These are phyloP conservation scores for Lates japonicus DNA, from an alignment of 2,797 vertebrate species.

Conservation along the genomic window DNA sequence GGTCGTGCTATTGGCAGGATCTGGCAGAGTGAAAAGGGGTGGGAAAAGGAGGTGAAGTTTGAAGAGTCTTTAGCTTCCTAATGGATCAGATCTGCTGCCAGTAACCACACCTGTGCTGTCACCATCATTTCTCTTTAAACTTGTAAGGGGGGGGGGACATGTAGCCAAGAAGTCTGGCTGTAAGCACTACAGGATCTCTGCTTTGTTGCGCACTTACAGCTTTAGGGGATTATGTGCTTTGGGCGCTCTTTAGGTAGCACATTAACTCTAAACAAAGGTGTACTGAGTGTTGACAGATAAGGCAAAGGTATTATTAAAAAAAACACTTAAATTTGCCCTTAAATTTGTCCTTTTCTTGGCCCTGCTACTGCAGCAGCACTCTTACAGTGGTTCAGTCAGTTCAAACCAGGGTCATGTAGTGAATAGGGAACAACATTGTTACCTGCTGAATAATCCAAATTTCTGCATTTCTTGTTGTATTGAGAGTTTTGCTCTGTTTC, in stretches of 20 bases:
- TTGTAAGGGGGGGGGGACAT: conserved; percentile 35
- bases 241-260: neutral
- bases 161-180: conserved; percentile 23
- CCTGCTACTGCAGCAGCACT: neutral
- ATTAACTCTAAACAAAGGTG: conserved; percentile 14
- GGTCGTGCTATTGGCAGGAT: too few relatives aligned
- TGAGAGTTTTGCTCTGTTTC: neutral
- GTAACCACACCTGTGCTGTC: conserved; percentile 51
- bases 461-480: neutral
- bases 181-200: conserved; percentile 3
- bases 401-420: neutral
- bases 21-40: conserved; percentile 18
- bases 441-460: neutral
- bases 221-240: neutral
- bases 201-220: conserved; percentile 9
- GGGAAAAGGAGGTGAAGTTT: neutral
- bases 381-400: neutral
- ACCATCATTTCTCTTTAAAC: conserved; percentile 44
- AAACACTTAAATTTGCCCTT: neutral
- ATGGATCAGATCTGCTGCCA: conserved; percentile 56
- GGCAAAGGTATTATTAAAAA: neutral
- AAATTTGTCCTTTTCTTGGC: neutral
- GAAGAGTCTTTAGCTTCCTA: conserved; percentile 20
- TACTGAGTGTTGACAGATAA: neutral
- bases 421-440: neutral